phyloP scores from a whole-genome alignment of 37 sponge, comb jelly and placozoan genomes.

The Aplysina aerophoba region DNA sequence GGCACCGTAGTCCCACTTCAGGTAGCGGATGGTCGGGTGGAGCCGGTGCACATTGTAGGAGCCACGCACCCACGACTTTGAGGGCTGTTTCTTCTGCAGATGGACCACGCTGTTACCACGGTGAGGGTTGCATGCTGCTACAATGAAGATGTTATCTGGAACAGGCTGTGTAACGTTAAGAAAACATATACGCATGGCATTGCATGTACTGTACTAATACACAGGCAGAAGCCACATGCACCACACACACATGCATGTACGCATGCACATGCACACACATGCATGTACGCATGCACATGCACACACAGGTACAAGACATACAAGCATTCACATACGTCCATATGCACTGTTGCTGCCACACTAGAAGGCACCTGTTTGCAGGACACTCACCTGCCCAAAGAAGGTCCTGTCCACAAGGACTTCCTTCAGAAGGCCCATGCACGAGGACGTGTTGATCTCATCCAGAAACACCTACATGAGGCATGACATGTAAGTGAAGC shows the following conservation, averaged over 20 bases:
- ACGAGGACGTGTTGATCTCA: constrained; percentile 71
- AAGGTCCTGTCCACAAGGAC: constrained; percentile 59
- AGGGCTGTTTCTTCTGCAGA: not conserved
- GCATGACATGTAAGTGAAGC: too few species aligned
- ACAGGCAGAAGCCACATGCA: too few species aligned
- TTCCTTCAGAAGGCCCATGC: constrained; percentile 69
- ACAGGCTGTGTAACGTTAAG: not conserved
- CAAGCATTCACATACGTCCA: not conserved
- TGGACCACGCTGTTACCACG: constrained; percentile 49
- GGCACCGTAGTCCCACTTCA: constrained; percentile 60
- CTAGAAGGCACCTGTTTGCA: not conserved
- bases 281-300: not conserved
- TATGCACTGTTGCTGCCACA: not conserved
- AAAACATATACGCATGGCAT: too few species aligned
- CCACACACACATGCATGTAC: too few species aligned
- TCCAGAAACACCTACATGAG: constrained; percentile 57
- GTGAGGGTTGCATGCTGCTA: constrained; percentile 78
- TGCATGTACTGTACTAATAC: too few species aligned
- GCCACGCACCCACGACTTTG: constrained; percentile 56
- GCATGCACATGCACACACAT: too few species aligned
- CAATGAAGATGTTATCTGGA: constrained; percentile 67
- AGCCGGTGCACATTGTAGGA: constrained; percentile 63
- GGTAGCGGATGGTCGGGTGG: constrained; percentile 52
- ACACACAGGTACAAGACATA: not conserved
- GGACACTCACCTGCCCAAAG: constrained; percentile 46